Conservation (phyloP, 2,113 vertebrate genomes). For the Acanthochromis polyacanthus region DNA sequence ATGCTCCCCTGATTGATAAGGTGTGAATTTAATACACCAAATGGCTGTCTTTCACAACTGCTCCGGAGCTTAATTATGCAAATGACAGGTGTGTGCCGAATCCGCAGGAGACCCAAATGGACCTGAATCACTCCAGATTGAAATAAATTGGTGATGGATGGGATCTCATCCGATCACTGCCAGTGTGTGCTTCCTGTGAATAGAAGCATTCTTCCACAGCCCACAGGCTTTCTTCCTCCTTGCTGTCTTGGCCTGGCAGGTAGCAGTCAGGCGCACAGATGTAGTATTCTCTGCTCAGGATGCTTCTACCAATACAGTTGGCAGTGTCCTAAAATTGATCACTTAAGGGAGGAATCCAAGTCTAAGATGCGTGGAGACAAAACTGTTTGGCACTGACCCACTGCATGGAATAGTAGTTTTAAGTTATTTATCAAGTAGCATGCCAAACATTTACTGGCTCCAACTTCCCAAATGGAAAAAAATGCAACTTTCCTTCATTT, state of each 20-base stretch:
- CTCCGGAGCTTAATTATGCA: constrained; percentile 82
- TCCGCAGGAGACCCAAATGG: constrained; percentile 69
- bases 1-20: constrained; percentile 79
- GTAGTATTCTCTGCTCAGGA: constrained; percentile 49
- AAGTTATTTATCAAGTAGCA: constrained; percentile 11
- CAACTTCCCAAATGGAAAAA: too few species aligned
- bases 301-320: constrained; percentile 29
- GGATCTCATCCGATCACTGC: constrained; percentile 47
- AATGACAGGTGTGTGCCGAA: constrained; percentile 65
- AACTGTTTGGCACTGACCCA: not conserved
- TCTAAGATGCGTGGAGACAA: not conserved
- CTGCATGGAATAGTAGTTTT: not conserved
- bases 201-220: constrained; percentile 59
- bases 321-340: constrained; percentile 52
- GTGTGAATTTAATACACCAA: constrained; percentile 77
- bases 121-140: constrained; percentile 72
- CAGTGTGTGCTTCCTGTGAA: constrained; percentile 53
- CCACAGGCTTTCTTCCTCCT: constrained; percentile 48
- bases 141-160: constrained; percentile 81
- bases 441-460: not conserved
- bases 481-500: too few species aligned
- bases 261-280: constrained; percentile 63
- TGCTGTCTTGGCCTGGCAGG: constrained; percentile 63
- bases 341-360: not conserved
- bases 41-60: constrained; percentile 70